phyloP scores from a whole-genome alignment of 2,797 vertebrate species.

The Sebastes trivittatus region DNA sequence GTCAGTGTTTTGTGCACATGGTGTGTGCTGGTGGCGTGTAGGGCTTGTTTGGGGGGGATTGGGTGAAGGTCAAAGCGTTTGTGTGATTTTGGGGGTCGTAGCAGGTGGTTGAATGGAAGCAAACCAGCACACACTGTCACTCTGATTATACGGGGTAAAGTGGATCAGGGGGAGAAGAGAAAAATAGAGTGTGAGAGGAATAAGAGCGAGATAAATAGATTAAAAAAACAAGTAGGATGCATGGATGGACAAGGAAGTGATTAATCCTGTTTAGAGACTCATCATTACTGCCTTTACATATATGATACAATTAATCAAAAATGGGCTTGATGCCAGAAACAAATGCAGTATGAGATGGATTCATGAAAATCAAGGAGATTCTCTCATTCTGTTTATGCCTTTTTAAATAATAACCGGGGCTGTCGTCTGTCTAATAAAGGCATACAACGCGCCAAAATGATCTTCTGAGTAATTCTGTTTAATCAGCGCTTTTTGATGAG shows the following conservation, averaged over 20 bases:
- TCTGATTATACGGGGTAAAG: conserved; percentile 13
- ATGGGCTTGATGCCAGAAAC: not conserved
- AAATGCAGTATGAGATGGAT: not conserved
- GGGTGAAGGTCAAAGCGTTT: conserved; percentile 26
- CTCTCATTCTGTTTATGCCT: not conserved
- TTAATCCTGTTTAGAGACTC: not conserved
- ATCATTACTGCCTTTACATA: not conserved
- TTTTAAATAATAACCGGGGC: not conserved
- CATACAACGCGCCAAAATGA: not conserved
- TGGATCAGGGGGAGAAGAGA: not conserved
- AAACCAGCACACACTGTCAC: conserved; percentile 53
- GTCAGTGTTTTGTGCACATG: not conserved
- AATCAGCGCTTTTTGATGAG: not conserved
- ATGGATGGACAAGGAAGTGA: not conserved
- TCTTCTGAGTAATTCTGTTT: not conserved
- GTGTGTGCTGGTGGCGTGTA: not conserved
- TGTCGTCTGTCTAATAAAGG: not conserved
- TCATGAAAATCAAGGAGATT: not conserved
- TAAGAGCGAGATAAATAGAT: conserved; percentile 38
- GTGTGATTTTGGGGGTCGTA: not conserved
- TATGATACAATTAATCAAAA: not conserved
- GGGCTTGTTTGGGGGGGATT: not conserved
- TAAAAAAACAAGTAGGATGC: not conserved
- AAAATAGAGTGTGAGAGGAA: not conserved
- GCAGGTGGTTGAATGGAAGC: conserved; percentile 68